phyloP scores from a whole-genome alignment of 1,140 invertebrate species.

The Paraescarpia echinospica region DNA sequence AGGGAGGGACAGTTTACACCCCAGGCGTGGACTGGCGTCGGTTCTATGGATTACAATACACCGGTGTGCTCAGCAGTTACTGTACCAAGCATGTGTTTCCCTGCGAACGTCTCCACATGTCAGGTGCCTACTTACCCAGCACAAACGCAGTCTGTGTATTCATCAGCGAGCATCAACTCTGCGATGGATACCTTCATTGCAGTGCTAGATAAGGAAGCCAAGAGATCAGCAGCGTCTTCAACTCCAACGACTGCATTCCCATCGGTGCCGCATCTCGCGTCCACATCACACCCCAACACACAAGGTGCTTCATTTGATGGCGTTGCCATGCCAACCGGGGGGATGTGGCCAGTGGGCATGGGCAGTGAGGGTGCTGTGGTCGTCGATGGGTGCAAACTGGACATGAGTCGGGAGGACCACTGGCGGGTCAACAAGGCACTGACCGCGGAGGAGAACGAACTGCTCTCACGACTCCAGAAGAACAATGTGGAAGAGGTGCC shows the following conservation, averaged over 20 bases:
- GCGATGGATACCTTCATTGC: neutral
- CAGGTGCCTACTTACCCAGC: neutral
- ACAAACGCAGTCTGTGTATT: neutral
- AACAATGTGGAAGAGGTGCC: neutral
- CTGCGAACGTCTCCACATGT: neutral
- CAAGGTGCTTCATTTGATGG: neutral
- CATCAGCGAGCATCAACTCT: neutral
- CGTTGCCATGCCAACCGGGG: neutral
- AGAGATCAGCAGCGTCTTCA: neutral
- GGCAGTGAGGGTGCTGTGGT: neutral
- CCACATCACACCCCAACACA: neutral
- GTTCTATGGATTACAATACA: neutral
- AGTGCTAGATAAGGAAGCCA: neutral
- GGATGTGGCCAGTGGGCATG: neutral
- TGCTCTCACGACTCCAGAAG: neutral
- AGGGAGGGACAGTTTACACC: neutral
- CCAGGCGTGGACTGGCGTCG: neutral
- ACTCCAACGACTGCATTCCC: neutral
- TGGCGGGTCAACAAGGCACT: neutral
- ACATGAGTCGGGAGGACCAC: neutral
- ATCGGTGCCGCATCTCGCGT: neutral
- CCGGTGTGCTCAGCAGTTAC: neutral
- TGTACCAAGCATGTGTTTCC: neutral
- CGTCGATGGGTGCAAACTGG: neutral
- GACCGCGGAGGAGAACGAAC: neutral